Evolutionary conservation across 2,888 invertebrate genomes (phyloP), one percentile per base, ranked within the genome.

Genomic region (Cerastoderma edule): DNA sequence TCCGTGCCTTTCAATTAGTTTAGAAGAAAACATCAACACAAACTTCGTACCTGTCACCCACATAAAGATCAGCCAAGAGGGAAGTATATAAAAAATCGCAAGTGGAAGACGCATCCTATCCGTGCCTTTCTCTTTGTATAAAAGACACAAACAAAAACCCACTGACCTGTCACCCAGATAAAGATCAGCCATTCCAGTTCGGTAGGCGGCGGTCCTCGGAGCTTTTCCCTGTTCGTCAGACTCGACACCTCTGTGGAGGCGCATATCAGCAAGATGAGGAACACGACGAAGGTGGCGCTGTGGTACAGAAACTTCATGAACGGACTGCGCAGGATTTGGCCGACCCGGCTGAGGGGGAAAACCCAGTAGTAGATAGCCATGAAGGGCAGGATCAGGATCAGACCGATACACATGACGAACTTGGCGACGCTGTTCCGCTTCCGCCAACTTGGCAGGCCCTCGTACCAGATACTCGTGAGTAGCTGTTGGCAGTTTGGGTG

Each of bases 261-360:
- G 81, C 94, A 89, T 8, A 94, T 93, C 57, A 94, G 89, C 39
- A 94, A 88, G 50, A 93, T 89, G 44, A 94, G 91, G 87, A 94
- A 94, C 71, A 93, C 93, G 16, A 93, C 94, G 85, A 94, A 94
- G n/a, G 94, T 94, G 54, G 94, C 93, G 83, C 93, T 93, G 91
- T 94, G 94, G 87, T 94, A 94, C 76, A 94, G 92, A 86, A 94
- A 94, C 89, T 94, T 94, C 94, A 94, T 94, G 89, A 94, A 94
- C 0, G 94, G 94, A 48, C 93, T 93, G 10, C 94, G 91, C 4
- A 94, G 91, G 46, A 94, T 90, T 80, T 93, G 91, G 4, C 94
- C 94, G 30, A 94, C 89, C 68, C 92, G 89, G 64, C 93, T 93
- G 57, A 93, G 91, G 2, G 94, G 94, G 75, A 93, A 92, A 63